Conservation (phyloP, 2,797 vertebrate genomes). For the Otolemur crassicaudatus region DNA sequence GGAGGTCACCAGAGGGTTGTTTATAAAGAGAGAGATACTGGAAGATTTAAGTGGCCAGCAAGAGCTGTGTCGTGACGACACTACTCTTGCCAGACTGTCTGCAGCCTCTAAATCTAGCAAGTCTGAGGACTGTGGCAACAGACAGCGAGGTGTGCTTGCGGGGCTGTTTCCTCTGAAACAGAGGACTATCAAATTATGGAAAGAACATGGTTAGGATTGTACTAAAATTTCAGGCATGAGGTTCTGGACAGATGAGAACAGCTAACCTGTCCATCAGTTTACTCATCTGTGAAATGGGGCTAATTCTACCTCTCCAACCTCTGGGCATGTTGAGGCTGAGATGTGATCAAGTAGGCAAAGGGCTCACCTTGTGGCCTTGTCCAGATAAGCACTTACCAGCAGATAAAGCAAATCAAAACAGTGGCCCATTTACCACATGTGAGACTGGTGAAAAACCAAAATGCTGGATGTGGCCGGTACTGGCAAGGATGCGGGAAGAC, state of each 20-base stretch:
- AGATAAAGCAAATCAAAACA: neutral
- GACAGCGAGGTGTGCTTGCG: too few relatives aligned
- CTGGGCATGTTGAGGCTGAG: neutral
- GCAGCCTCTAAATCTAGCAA: neutral
- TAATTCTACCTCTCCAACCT: neutral
- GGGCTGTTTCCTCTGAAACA: neutral
- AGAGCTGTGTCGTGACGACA: neutral
- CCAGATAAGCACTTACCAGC: neutral
- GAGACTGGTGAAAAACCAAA: neutral
- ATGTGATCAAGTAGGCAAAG: neutral
- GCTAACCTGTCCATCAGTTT: neutral
- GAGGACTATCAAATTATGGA: neutral
- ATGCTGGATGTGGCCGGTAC: neutral
- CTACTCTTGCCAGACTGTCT: neutral
- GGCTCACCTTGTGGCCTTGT: neutral
- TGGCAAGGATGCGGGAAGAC: neutral
- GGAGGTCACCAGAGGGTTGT: constrained; percentile 40
- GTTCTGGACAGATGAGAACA: neutral
- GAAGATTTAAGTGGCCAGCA: neutral
- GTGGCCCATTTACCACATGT: neutral
- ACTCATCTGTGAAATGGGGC: neutral
- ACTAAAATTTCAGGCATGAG: neutral
- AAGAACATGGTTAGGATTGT: neutral
- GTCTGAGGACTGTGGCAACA: neutral
- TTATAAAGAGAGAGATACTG: constrained; percentile 22